These are phyloP conservation scores for Probosciger aterrimus DNA, from an alignment of 2,113 vertebrate genomes.

Conservation along the genomic window DNA sequence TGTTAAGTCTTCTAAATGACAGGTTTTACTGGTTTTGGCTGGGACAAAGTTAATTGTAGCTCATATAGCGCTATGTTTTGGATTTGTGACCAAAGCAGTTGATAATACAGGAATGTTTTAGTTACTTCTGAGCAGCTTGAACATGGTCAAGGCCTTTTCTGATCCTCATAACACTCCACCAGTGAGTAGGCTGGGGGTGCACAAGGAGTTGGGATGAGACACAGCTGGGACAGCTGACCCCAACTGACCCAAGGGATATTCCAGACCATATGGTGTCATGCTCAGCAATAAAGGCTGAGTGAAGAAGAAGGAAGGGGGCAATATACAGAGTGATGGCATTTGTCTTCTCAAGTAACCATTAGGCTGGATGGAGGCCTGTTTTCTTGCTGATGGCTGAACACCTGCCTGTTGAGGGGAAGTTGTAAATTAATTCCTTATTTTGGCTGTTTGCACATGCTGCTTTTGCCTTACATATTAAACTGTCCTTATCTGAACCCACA, in stretches of 20 bases:
- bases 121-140: not conserved
- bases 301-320: not conserved
- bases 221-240: not conserved
- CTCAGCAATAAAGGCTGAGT: not conserved
- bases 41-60: not conserved
- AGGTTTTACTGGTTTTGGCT: not conserved
- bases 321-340: accelerated
- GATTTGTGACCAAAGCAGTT: not conserved
- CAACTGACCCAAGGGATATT: not conserved
- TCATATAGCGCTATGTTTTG: not conserved
- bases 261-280: not conserved
- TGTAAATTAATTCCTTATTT: not conserved
- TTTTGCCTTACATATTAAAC: not conserved
- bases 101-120: not conserved
- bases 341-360: not conserved
- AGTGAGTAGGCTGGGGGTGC: accelerated
- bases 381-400: not conserved
- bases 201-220: not conserved
- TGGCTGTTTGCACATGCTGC: not conserved
- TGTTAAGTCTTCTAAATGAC: not conserved
- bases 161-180: not conserved
- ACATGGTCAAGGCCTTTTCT: not conserved
- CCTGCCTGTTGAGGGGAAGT: not conserved
- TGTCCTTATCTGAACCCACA: not conserved
- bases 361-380: not conserved